Evolutionary conservation across 1,140 invertebrate species (phyloP).

Genomic region (Pteromalus puparum): DNA sequence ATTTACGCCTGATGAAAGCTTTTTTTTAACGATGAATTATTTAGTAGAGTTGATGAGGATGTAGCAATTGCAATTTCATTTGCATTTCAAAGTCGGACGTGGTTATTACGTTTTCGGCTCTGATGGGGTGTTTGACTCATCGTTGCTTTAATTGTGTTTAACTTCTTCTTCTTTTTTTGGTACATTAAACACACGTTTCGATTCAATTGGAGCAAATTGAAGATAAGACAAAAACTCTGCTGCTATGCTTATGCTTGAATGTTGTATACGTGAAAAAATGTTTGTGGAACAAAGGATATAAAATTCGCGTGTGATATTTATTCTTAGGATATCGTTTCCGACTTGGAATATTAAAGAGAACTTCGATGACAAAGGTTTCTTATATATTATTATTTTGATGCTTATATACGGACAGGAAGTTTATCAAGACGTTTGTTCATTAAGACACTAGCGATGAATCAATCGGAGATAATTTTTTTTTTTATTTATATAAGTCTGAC

Average conservation of each 20-base stretch:
- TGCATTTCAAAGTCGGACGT: neutral
- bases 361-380: no score
- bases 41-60: neutral
- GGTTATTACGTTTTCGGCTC: neutral
- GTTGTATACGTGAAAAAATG: neutral
- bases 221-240: constrained; percentile 11
- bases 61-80: constrained; percentile 2
- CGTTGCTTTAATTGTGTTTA: constrained; percentile 21
- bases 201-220: constrained; percentile 24
- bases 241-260: no score
- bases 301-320: neutral
- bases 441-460: neutral
- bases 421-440: neutral
- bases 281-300: neutral
- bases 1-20: neutral
- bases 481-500: no score
- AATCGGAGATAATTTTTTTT: neutral
- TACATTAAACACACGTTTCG: neutral
- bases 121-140: constrained; percentile 20
- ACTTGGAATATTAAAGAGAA: neutral
- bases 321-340: neutral
- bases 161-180: neutral
- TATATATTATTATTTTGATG: no score
- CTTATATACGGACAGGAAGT: neutral
- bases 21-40: neutral